Conservation (phyloP, 2,888 invertebrate species). For the Eremobia ochroleuca region DNA sequence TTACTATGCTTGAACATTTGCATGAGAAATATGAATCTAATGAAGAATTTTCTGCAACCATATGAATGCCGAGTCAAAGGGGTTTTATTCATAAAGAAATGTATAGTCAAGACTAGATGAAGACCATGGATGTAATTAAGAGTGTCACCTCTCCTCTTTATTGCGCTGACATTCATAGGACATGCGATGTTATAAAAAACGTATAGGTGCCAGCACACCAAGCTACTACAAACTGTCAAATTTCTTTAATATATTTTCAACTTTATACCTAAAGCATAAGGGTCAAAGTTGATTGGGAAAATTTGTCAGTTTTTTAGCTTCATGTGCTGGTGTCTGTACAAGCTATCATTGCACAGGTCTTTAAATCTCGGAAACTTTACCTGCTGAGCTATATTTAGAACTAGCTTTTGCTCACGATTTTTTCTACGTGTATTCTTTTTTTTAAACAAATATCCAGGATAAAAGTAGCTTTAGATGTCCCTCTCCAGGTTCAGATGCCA, state of each 20-base stretch:
- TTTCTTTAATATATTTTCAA: too few species aligned
- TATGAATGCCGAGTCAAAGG: constrained; percentile 9
- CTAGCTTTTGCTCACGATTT: background rate
- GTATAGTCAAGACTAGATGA: constrained; percentile 10
- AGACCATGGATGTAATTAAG: background rate
- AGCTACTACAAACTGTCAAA: too few species aligned
- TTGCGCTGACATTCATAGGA: background rate
- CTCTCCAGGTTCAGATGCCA: too few species aligned
- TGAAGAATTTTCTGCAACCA: constrained; percentile 24
- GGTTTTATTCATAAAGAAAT: constrained; percentile 23
- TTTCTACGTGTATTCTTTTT: background rate
- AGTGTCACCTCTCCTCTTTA: background rate
- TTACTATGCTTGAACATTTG: constrained; percentile 22
- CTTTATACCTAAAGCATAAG: too few species aligned
- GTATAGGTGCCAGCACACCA: too few species aligned
- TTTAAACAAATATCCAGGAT: background rate
- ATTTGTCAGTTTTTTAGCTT: too few species aligned
- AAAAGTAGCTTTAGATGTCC: background rate
- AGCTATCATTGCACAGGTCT: background rate
- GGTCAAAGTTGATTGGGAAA: too few species aligned
- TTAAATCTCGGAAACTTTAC: background rate
- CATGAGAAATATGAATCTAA: constrained; percentile 25
- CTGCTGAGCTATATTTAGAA: background rate
- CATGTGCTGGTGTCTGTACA: too few species aligned
- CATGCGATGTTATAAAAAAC: background rate